Percentiles rank a stretch among this genome's conserved stretches.
phyloP scores from a whole-genome alignment of 2,113 vertebrate species.

The Apteryx owenii region DNA sequence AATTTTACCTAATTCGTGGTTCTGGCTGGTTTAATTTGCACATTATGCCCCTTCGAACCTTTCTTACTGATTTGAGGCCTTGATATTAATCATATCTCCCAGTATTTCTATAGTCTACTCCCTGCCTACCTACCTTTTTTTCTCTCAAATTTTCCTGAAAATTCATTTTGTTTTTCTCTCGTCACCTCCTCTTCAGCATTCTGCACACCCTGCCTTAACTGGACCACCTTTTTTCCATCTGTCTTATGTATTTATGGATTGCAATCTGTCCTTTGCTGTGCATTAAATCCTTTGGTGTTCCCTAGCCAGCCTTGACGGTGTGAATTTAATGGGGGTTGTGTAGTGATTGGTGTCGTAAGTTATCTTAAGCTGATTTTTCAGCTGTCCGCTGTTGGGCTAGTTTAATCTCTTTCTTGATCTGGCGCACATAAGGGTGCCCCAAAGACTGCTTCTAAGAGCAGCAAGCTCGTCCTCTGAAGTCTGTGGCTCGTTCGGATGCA shows the following conservation, averaged over 20 bases:
- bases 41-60: not conserved
- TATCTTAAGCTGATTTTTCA: conserved; percentile 22
- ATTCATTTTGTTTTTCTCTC: not conserved
- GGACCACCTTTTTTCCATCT: not conserved
- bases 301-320: conserved; percentile 1
- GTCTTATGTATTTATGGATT: conserved; percentile 20
- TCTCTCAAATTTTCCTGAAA: not conserved
- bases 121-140: not conserved
- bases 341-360: not conserved
- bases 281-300: conserved; percentile 40
- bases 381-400: not conserved
- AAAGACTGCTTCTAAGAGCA: not conserved
- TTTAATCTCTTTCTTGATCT: not conserved
- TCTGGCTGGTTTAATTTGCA: not conserved
- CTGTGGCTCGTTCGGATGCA: not conserved
- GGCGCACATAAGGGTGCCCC: not conserved
- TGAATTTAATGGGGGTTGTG: conserved; percentile 19
- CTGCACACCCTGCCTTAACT: not conserved
- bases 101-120: not conserved
- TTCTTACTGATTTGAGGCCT: not conserved
- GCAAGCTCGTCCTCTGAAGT: not conserved
- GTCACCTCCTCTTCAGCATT: not conserved
- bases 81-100: not conserved
- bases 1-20: not conserved
- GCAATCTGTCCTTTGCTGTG: conserved; percentile 8